These are phyloP conservation scores for Karalla daura DNA, from an alignment of 2,797 vertebrate species.

Conservation along the genomic window DNA sequence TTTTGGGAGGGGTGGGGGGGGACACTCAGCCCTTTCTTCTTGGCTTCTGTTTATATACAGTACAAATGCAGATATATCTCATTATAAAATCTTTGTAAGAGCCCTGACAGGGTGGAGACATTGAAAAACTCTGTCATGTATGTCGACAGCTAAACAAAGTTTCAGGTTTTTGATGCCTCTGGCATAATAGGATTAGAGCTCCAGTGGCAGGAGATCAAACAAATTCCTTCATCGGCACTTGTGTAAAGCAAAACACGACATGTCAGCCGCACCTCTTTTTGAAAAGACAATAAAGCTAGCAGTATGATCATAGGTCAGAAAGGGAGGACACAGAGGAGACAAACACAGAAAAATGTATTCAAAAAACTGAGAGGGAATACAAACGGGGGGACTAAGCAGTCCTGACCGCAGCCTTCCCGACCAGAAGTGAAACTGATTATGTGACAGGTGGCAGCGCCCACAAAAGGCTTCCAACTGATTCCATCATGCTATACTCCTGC, in stretches of 20 bases:
- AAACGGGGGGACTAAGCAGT: neutral
- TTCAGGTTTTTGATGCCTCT: too few relatives aligned
- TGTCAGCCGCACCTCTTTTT: neutral
- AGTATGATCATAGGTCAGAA: conserved; percentile 1
- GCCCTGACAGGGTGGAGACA: too few relatives aligned
- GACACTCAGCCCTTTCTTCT: too few relatives aligned
- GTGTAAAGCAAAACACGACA: neutral
- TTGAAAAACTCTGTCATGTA: too few relatives aligned
- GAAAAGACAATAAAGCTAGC: conserved; percentile 5
- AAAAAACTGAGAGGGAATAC: conserved; percentile 5
- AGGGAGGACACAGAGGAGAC: conserved; percentile 7
- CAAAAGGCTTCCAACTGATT: conserved; percentile 41
- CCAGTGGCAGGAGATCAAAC: too few relatives aligned
- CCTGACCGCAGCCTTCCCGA: conserved; percentile 5
- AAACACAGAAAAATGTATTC: neutral
- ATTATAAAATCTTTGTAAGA: too few relatives aligned
- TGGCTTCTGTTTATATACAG: too few relatives aligned
- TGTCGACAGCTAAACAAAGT: too few relatives aligned
- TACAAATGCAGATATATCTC: too few relatives aligned
- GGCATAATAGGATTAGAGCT: too few relatives aligned
- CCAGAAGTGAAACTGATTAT: conserved; percentile 46
- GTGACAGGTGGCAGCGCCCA: conserved; percentile 39
- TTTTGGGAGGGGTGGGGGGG: too few relatives aligned
- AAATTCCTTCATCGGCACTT: neutral
- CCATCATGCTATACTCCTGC: neutral